Base-by-base conservation (phyloP, 2,888 invertebrate species). In the Trichogramma evanescens region DNA sequence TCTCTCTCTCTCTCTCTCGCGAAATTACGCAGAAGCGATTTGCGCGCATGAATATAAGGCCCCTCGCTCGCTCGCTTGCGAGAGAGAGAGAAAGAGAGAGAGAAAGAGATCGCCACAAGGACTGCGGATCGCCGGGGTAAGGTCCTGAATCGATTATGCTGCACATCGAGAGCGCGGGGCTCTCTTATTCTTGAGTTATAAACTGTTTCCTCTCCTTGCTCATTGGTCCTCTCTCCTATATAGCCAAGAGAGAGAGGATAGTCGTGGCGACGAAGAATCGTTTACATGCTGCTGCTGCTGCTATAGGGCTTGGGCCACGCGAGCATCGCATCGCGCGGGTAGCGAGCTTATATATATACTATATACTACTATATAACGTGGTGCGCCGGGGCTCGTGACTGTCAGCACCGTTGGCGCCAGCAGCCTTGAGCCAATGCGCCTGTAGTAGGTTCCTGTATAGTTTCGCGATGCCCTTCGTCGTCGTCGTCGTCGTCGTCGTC, bases 351-450 rank as follows among this genome's bases (percentile, higher is more conserved):
- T 26, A 26, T 26, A 26, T 26, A 26, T 26, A 26, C 26, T 2
- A 26, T 2, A n/a, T 26, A 26, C 26, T 26, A 26, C 26, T 26
- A 26, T 26, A 26, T 26, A 26, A 26, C 26, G 26, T 26, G 26
- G 26, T 26, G 26, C 64, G 61, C 66, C 65, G 64, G 26, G 26
- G 55, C 66, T 67, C 65, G 61, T 67, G 69, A 68, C 69, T 69
- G 72, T 68, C 71, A 71, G 71, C 68, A 69, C 66, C 68, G 71
- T 67, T 67, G 68, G 71, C 70, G 70, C 8, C 13, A 44, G 26
- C 26, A 26, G 26, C 26, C 26, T 26, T 26, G 26, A 26, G 26
- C 26, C 26, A 26, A 26, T 26, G 26, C 26, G 26, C 26, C 26
- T 26, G 26, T 26, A 26, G n/a, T 26, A 26, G 26, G 26, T 26